Conservation (phyloP, 2,113 vertebrate genomes). For the Elanus axillaris region DNA sequence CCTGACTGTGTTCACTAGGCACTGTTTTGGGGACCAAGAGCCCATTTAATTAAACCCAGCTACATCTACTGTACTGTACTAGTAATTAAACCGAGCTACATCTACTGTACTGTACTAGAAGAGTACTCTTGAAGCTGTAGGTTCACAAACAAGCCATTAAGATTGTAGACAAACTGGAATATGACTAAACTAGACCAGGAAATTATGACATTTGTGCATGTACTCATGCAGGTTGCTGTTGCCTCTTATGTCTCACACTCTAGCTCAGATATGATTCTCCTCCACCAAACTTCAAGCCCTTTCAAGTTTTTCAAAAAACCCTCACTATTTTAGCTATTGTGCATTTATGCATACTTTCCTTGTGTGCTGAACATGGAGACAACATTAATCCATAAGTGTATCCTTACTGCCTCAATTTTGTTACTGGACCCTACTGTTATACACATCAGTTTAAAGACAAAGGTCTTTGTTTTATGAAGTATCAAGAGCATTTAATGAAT, state of each 20-base stretch:
- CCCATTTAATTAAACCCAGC: not conserved
- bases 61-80: not conserved
- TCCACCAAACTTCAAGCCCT: not conserved
- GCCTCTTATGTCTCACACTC: not conserved
- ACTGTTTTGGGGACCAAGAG: not conserved
- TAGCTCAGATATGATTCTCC: not conserved
- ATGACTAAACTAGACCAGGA: not conserved
- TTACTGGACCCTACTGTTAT: not conserved
- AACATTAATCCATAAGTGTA: not conserved
- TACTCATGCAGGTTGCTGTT: not conserved
- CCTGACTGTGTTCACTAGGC: not conserved
- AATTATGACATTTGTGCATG: not conserved
- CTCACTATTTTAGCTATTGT: not conserved
- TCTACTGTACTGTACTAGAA: not conserved
- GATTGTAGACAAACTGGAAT: not conserved
- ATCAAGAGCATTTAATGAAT: not conserved
- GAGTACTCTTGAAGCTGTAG: not conserved
- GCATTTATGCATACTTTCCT: not conserved
- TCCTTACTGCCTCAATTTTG: not conserved
- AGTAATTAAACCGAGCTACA: not conserved
- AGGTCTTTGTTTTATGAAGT: not conserved
- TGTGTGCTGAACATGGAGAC: not conserved
- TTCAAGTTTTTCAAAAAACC: fast-evolving
- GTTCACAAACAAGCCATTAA: not conserved
- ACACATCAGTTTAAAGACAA: not conserved